Evolutionary conservation across 2,113 vertebrate genomes (phyloP).

Genomic region (Rhodinocichla rosea): DNA sequence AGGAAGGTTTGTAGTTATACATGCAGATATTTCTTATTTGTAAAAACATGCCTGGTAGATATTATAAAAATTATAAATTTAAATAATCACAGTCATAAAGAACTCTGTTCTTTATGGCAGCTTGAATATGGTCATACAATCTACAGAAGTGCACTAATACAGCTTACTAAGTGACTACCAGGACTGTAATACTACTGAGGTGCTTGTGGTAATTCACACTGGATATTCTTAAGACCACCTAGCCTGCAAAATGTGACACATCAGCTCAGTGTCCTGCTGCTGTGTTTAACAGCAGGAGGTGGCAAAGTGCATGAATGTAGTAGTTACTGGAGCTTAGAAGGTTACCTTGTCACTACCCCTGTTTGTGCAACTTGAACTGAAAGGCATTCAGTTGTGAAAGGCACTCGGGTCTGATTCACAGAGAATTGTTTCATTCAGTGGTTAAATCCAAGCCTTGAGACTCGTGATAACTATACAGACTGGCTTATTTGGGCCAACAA

Average conservation of each 20-base stretch:
- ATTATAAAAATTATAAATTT: background rate
- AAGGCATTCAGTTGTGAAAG: background rate
- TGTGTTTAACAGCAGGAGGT: background rate
- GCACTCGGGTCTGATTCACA: rapidly evolving
- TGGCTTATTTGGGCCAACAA: background rate
- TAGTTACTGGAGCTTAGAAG: background rate
- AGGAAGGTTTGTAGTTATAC: background rate
- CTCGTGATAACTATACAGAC: background rate
- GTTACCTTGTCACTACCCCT: rapidly evolving
- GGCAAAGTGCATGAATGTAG: background rate
- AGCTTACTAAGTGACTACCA: background rate
- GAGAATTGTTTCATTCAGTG: background rate
- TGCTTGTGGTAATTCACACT: background rate
- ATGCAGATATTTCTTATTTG: background rate
- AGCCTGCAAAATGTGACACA: background rate
- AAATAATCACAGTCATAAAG: background rate
- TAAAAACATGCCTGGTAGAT: background rate
- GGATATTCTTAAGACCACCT: background rate
- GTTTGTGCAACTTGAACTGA: background rate
- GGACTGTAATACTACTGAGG: background rate
- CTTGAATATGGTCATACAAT: background rate
- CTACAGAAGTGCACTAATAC: background rate
- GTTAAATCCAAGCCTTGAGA: background rate
- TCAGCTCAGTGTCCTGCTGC: background rate
- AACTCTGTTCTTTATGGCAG: background rate